Evolutionary conservation across 1,140 invertebrate genomes (phyloP), one percentile per base, ranked within the genome.

Genomic region (Anastrepha ludens): DNA sequence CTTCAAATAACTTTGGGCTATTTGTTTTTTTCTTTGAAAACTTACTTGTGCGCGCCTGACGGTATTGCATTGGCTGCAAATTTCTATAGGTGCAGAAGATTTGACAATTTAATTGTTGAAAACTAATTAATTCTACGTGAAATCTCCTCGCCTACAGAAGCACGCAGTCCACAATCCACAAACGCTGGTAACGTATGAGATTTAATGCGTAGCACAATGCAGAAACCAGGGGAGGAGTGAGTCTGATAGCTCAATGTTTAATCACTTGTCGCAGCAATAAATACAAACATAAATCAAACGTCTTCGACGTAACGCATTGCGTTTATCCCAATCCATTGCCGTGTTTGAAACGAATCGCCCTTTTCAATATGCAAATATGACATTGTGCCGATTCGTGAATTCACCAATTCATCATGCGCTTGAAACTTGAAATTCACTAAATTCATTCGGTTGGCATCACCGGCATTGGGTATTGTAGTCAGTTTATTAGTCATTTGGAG

Each of bases 71-170:
- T 62, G 15, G 15, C 15, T 62, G 15, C 1, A 58, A 58, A 7
- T 58, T 58, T 13, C 17, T n/a, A 62, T 58, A 13, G 7, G 55
- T 62, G 4, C 60, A 62, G 67, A 3, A 44, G 6, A 13, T 74
- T 74, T n/a, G 67, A 74, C 67, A 47, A 44, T 44, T 47, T 74
- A 74, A 74, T 74, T 47, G 41, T 74, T 74, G 44, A 74, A 74
- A 44, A 11, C 64, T 41, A 39, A 67, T 67, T 67, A 67, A 67
- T 67, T 39, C 20, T 67, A 20, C 20, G 20, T 2, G 20, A 7
- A 65, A 29, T 29, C 29, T 29, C 29, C 62, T 7, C 64, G 29
- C 29, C 39, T 11, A 67, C 39, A 7, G 20, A 67, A 1, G 29
- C 29, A 29, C n/a, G 9, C 62, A 20, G 6, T 64, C 62, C 17